These are phyloP conservation scores for Lepisosteus osseus DNA, from an alignment of 2,113 vertebrate species.

Conservation along the genomic window DNA sequence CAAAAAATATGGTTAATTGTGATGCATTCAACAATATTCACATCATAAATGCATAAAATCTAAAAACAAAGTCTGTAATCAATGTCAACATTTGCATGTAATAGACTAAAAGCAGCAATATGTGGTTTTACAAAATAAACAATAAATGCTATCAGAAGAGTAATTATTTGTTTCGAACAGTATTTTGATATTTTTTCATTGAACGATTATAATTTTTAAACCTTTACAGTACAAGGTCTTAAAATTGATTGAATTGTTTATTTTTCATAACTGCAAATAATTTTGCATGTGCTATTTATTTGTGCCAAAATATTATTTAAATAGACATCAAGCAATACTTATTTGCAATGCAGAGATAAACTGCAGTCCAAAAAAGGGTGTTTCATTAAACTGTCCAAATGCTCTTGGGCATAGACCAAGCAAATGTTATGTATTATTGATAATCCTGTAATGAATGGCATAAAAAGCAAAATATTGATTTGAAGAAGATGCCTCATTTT, in stretches of 20 bases:
- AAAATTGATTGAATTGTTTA: too few relatives aligned
- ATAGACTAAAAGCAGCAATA: too few relatives aligned
- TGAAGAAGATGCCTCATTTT: constrained; percentile 72
- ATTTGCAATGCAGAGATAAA: background rate
- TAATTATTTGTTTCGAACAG: too few relatives aligned
- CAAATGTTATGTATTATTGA: constrained; percentile 68
- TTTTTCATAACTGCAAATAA: too few relatives aligned
- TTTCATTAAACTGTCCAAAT: constrained; percentile 1
- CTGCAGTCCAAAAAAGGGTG: background rate
- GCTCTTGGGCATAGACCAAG: constrained; percentile 3
- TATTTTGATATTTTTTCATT: too few relatives aligned
- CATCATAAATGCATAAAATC: too few relatives aligned
- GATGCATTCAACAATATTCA: background rate
- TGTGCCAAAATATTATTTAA: too few relatives aligned
- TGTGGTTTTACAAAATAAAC: too few relatives aligned
- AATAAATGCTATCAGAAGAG: too few relatives aligned
- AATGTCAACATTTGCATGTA: background rate
- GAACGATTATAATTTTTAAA: too few relatives aligned
- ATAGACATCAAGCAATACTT: background rate
- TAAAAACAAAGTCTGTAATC: background rate
- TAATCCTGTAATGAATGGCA: constrained; percentile 66
- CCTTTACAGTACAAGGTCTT: too few relatives aligned
- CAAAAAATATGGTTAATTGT: background rate
- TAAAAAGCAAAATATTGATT: constrained; percentile 75
- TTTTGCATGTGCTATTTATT: too few relatives aligned